These are phyloP conservation scores for Iguana delicatissima DNA, from an alignment of 2,797 vertebrate genomes.

Conservation along the genomic window DNA sequence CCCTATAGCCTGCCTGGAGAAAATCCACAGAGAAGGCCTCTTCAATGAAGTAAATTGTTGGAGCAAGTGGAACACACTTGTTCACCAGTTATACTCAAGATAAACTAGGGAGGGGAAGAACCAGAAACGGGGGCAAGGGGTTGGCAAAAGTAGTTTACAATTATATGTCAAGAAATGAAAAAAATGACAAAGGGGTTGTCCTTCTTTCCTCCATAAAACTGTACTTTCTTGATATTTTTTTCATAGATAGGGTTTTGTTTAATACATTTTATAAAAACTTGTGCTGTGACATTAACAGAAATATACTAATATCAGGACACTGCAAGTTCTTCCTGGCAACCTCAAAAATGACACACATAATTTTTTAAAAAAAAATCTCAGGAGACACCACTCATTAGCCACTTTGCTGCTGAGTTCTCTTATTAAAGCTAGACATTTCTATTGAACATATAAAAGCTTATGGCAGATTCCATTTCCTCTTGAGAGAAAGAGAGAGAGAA, in stretches of 20 bases:
- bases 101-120: constrained; percentile 57
- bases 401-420: constrained; percentile 77
- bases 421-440: constrained; percentile 59
- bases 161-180: constrained; percentile 66
- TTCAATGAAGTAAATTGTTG: constrained; percentile 73
- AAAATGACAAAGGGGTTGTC: constrained; percentile 67
- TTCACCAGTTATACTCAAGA: constrained; percentile 65
- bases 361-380: background rate
- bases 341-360: constrained; percentile 62
- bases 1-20: constrained; percentile 75
- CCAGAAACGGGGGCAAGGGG: constrained; percentile 36
- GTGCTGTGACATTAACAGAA: constrained; percentile 66
- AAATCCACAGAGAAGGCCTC: constrained; percentile 77
- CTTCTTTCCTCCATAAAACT: constrained; percentile 72
- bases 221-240: constrained; percentile 60
- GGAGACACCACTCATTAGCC: constrained; percentile 54
- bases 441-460: constrained; percentile 52
- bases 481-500: constrained; percentile 39
- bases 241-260: constrained; percentile 19
- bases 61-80: constrained; percentile 53
- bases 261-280: constrained; percentile 66
- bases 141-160: constrained; percentile 78
- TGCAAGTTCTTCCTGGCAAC: constrained; percentile 56
- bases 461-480: constrained; percentile 21
- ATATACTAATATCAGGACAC: constrained; percentile 53